Evolutionary conservation across 1,140 invertebrate species (phyloP), one percentile per base, ranked within the genome.

Genomic region (Eriosoma lanigerum): DNA sequence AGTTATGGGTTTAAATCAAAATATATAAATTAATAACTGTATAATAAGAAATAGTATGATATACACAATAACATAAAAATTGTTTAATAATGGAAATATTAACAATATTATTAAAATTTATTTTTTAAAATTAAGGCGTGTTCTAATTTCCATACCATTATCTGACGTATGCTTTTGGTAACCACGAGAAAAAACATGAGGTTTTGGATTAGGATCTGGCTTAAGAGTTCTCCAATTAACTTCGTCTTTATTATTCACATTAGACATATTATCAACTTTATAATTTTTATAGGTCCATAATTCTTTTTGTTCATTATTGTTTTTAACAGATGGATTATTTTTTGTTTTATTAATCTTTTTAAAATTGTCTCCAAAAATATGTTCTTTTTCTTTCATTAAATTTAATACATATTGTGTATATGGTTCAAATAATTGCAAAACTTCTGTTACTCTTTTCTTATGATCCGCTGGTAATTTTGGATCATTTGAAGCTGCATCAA

Each of bases 181-280:
- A 48, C 17, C 24, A 46, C n/a, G 64, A 24, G 24, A 29, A 29
- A 70, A 70, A 26, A 70, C 9, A 26, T n/a, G 38, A 46, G 32
- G 13, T 21, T 50, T 70, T 29, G 15, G 24, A 50, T 48, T 50
- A 19, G 46, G 17, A 50, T 76, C 54, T 9, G 73, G 73, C 26
- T 76, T 76, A 9, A 76, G 44, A 24, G 52, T 60, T 21, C 73
- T 76, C 73, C 73, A 76, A 19, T 76, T 76, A 8, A 17, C 54
- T 76, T 60, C 56, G 1, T 60, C 54, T 17, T 21, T 76, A 24
- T 15, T 38, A 17, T 76, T 46, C 3, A 44, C 38, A 46, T 44
- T n/a, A 26, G 15, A 19, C 2, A 12, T 26, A 44, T 4, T 26
- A 58, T 1, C 0, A 1, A 26, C 19, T 17, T 60, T 58, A 58